Percentiles rank a stretch among this genome's conserved stretches.
Evolutionary conservation across 2,888 invertebrate genomes (phyloP).

Genomic region (Leptopilina myrica): DNA sequence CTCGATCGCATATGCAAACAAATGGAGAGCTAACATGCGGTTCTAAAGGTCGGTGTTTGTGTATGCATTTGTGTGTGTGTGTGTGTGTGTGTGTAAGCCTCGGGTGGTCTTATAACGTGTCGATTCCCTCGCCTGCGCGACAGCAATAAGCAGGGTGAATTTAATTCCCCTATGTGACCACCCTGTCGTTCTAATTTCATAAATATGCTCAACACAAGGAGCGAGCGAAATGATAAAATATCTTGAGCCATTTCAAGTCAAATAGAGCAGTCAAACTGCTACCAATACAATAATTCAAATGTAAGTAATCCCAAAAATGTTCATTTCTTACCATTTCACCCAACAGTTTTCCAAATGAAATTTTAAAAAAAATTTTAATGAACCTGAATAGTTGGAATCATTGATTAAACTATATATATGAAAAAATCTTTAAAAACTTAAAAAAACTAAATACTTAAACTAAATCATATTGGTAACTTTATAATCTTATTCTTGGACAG

Average conservation of each 20-base stretch:
- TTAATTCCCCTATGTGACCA: constrained; percentile 65
- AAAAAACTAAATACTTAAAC: too few species aligned
- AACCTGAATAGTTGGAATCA: too few species aligned
- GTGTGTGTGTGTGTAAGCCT: constrained; percentile 17
- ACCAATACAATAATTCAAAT: neutral
- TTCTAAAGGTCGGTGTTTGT: neutral
- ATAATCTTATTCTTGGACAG: too few species aligned
- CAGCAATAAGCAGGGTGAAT: constrained; percentile 68
- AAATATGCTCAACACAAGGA: constrained; percentile 61
- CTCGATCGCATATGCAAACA: constrained; percentile 11
- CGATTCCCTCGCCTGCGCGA: constrained; percentile 59
- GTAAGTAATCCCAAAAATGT: neutral
- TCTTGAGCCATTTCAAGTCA: constrained; percentile 36
- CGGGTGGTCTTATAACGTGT: constrained; percentile 59
- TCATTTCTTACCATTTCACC: too few species aligned
- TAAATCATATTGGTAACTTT: too few species aligned
- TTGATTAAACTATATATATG: too few species aligned
- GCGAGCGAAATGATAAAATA: constrained; percentile 45
- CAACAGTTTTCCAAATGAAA: too few species aligned
- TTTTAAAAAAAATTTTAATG: too few species aligned
- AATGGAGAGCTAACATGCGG: neutral
- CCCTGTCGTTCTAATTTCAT: constrained; percentile 62
- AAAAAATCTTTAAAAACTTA: too few species aligned
- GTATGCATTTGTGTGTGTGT: too few species aligned
- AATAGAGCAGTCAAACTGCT: neutral